Conservation (phyloP, 2,888 invertebrate species). For the Sesia bembeciformis region DNA sequence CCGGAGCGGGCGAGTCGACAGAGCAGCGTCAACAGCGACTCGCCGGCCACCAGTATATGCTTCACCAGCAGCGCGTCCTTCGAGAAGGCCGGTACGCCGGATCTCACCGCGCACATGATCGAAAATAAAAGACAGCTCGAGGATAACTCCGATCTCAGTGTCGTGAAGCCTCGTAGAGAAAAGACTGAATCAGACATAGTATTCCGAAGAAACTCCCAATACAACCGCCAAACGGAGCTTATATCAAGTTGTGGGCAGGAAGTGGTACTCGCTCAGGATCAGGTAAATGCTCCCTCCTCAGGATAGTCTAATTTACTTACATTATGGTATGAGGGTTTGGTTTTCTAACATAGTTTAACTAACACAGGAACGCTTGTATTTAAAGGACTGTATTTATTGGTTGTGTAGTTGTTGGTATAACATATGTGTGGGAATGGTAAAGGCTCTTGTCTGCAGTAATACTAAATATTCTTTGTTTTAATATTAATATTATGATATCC, state of each 20-base stretch:
- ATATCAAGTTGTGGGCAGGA: conserved; percentile 64
- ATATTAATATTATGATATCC: too few relatives aligned
- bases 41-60: conserved; percentile 59
- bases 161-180: conserved; percentile 84
- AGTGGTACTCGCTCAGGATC: conserved; percentile 71
- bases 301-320: conserved; percentile 61
- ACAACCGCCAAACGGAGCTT: conserved; percentile 58
- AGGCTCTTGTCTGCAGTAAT: conserved; percentile 2
- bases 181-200: conserved; percentile 93
- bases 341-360: conserved; percentile 49
- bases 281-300: conserved; percentile 62
- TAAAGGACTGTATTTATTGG: conserved; percentile 18
- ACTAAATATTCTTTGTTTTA: not conserved
- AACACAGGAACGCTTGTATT: conserved; percentile 40
- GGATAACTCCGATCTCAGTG: conserved; percentile 34
- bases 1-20: conserved; percentile 60
- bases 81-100: conserved; percentile 50
- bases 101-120: conserved; percentile 47
- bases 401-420: conserved; percentile 12
- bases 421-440: conserved; percentile 33
- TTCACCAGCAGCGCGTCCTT: conserved; percentile 45
- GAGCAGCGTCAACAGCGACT: conserved; percentile 56
- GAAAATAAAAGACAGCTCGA: conserved; percentile 31
- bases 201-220: conserved; percentile 75
- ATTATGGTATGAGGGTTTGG: conserved; percentile 61